Conservation (phyloP, 2,888 invertebrate genomes). For the Enchytraeus crypticus region DNA sequence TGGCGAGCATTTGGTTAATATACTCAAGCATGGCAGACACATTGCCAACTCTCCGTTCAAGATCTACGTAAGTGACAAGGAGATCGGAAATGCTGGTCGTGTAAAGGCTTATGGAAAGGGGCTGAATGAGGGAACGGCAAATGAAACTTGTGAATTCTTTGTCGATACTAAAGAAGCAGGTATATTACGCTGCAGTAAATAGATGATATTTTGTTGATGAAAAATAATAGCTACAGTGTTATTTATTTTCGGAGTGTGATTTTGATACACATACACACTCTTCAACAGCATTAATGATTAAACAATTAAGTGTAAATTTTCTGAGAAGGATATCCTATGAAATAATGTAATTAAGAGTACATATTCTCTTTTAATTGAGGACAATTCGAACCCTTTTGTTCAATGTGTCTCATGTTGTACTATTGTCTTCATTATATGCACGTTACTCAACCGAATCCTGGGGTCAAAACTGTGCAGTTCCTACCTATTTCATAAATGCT, state of each 20-base stretch:
- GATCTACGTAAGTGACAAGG: conserved; percentile 81
- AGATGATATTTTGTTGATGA: not conserved
- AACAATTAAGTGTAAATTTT: no score
- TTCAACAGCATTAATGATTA: not conserved
- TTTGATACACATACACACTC: not conserved
- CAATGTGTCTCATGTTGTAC: no score
- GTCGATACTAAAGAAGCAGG: conserved; percentile 95
- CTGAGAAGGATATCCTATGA: no score
- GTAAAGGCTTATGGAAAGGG: conserved; percentile 79
- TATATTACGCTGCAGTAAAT: no score
- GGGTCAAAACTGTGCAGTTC: no score
- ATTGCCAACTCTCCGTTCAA: conserved; percentile 95
- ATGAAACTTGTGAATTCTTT: conserved; percentile 78
- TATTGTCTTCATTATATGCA: no score
- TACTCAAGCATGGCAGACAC: conserved; percentile 70
- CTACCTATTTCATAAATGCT: no score
- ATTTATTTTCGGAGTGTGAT: conserved; percentile 17
- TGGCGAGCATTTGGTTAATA: conserved; percentile 88
- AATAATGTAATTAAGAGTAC: no score
- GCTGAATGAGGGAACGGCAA: conserved; percentile 82
- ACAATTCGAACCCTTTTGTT: no score
- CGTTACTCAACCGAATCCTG: no score
- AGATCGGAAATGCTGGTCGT: conserved; percentile 93
- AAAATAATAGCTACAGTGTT: not conserved
- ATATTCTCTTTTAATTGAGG: no score